Evolutionary conservation across 2,797 vertebrate species (phyloP), one percentile per base, ranked within the genome.

Genomic region (Acridotheres tristis): DNA sequence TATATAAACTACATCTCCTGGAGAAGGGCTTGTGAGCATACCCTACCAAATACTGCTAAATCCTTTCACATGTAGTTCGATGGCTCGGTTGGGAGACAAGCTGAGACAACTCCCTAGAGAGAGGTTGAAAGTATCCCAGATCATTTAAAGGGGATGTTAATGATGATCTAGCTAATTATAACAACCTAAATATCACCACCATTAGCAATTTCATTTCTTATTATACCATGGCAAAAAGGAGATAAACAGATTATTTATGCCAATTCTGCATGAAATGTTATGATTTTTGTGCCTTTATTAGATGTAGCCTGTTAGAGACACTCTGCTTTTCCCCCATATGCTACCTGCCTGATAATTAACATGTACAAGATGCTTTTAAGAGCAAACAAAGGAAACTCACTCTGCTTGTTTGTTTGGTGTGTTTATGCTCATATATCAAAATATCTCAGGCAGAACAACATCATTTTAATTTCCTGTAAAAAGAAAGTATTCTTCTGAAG

Each of bases 191-290:
- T 87, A 95, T 75, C 69, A 85, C 23, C 50, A 94, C 66, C 1
- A 1, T 59, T 93, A 94, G 85, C 71, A 82, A 93, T 90, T 93
- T 88, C 1, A 63, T 81, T 96, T 92, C 69, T 69, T 88, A 73
- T 81, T 88, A 82, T 36, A 93, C 51, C 79, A 90, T 57, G 53
- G 63, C 27, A 79, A 86, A 94, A 93, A 91, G 67, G 66, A 95
- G 79, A 91, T 68, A 88, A 95, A 94, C 78, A 92, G 85, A 92
- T 84, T 93, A 96, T 86, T 96, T 92, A 91, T 90, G 88, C 62
- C 84, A 66, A 26, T 91, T 96, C 63, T 69, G 69, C 0, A 1
- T 63, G 59, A 90, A 91, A 86, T 76, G 50, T 73, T 88, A 73
- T 6, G 38, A 86, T 90, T 93, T 91, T 67, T 38, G 8, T 69